phyloP scores from a whole-genome alignment of 2,113 vertebrate genomes.

The Geothlypis trichas region DNA sequence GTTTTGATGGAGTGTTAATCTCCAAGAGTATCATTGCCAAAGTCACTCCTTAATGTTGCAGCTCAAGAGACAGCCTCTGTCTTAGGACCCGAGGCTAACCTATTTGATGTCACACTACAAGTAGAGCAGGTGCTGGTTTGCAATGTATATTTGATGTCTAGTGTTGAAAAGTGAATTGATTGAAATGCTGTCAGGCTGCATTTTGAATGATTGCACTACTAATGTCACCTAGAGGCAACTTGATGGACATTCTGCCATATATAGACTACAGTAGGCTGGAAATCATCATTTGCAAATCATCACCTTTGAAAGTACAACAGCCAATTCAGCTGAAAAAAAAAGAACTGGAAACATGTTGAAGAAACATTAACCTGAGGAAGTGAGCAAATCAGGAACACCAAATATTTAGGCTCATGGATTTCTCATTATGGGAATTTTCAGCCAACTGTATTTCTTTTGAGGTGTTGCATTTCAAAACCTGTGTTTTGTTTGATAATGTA shows the following conservation, averaged over 20 bases:
- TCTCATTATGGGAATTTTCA: slow-evolving; percentile 50
- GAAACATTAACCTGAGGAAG: slow-evolving; percentile 64
- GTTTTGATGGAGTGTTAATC: slow-evolving; percentile 45
- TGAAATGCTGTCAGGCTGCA: slow-evolving; percentile 66
- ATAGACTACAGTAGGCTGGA: slow-evolving; percentile 51
- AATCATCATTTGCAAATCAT: slow-evolving; percentile 71
- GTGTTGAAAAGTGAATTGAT: slow-evolving; percentile 61
- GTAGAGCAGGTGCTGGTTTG: slow-evolving; percentile 27
- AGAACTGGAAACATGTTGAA: slow-evolving; percentile 54
- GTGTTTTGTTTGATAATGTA: slow-evolving; percentile 25
- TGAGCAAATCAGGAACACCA: slow-evolving; percentile 37
- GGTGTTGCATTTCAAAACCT: slow-evolving; percentile 25
- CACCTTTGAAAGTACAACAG: slow-evolving; percentile 57
- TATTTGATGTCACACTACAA: slow-evolving; percentile 26
- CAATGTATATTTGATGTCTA: slow-evolving; percentile 54
- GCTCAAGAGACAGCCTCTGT: slow-evolving; percentile 8
- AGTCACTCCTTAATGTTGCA: slow-evolving; percentile 29
- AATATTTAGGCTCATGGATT: slow-evolving; percentile 50
- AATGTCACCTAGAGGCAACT: slow-evolving; percentile 60
- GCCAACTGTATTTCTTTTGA: slow-evolving; percentile 19
- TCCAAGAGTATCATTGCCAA: slow-evolving; percentile 25
- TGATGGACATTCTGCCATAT: slow-evolving; percentile 61
- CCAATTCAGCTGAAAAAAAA: slow-evolving; percentile 3
- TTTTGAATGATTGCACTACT: slow-evolving; percentile 56
- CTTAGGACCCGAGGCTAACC: neutral